phyloP scores from a whole-genome alignment of 1,140 invertebrate species.

The Drosophila saltans region DNA sequence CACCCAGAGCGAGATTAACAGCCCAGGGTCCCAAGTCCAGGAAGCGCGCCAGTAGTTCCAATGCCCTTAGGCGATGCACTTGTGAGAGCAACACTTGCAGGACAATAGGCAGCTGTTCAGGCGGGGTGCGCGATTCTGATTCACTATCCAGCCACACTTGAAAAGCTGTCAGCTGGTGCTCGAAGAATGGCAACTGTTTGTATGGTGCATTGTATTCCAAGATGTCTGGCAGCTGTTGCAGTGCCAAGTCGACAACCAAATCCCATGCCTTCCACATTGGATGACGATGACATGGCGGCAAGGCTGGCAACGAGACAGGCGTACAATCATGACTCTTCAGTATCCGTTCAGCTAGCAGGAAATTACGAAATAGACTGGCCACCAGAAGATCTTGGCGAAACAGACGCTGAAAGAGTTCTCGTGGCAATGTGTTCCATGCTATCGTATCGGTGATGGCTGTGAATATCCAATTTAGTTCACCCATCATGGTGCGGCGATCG shows the following conservation, averaged over 20 bases:
- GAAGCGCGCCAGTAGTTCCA: conserved; percentile 97
- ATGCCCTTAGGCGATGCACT: conserved; percentile 96
- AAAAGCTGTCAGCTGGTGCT: conserved; percentile 99
- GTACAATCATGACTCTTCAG: conserved; percentile 98
- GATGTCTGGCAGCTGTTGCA: conserved; percentile 93
- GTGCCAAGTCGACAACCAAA: conserved; percentile 95
- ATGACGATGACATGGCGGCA: conserved; percentile 95
- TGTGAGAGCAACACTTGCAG: conserved; percentile 98
- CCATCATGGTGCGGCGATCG: conserved; percentile 98
- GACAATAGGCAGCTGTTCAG: conserved; percentile 98
- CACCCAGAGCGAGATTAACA: conserved; percentile 96
- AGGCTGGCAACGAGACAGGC: conserved; percentile 94
- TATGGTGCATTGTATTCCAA: conserved; percentile 87
- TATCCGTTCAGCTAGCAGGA: conserved; percentile 97
- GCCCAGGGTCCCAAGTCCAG: conserved; percentile 98
- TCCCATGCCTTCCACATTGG: conserved; percentile 99
- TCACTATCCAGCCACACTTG: conserved; percentile 96
- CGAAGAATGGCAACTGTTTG: conserved; percentile 95
- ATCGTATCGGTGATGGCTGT: conserved; percentile 99
- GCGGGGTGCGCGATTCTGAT: conserved; percentile 90
- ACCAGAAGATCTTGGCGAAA: conserved; percentile 99
- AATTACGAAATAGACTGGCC: conserved; percentile 98
- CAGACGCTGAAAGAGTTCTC: conserved; percentile 97
- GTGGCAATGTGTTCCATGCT: conserved; percentile 97
- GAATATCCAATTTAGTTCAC: conserved; percentile 99